Percentiles rank a stretch among this genome's conserved stretches.
phyloP scores from a whole-genome alignment of 1,140 invertebrate genomes.

The Zaprionus inermis region DNA sequence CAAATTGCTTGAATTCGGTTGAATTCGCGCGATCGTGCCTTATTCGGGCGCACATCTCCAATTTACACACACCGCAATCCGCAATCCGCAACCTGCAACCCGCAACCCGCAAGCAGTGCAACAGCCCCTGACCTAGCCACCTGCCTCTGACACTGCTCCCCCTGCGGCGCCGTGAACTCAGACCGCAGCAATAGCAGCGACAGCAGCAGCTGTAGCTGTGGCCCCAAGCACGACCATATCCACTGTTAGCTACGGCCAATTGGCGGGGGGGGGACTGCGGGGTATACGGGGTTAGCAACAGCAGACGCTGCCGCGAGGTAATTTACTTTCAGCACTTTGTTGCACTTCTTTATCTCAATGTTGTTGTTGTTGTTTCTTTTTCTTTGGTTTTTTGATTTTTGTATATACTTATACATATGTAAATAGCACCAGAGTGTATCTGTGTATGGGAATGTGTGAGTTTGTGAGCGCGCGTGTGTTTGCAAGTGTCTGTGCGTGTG shows the following conservation, averaged over 20 bases:
- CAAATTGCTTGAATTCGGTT: neutral
- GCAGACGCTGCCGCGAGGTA: constrained; percentile 17
- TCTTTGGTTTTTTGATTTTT: constrained; percentile 49
- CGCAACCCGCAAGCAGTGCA: constrained; percentile 7
- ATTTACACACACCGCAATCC: constrained; percentile 1
- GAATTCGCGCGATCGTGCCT: constrained; percentile 12
- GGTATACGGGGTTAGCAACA: constrained; percentile 1
- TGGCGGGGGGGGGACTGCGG: neutral
- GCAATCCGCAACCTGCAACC: neutral
- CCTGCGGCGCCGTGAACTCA: neutral
- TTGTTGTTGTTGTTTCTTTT: constrained; percentile 52
- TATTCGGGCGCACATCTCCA: constrained; percentile 16
- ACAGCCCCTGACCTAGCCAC: constrained; percentile 43
- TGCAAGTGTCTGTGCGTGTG: constrained; percentile 12
- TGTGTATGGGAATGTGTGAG: constrained; percentile 18
- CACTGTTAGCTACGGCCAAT: constrained; percentile 6
- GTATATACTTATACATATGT: constrained; percentile 78
- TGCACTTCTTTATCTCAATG: constrained; percentile 74
- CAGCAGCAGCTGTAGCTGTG: constrained; percentile 26
- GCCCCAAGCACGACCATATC: neutral
- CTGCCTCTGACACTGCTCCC: constrained; percentile 16
- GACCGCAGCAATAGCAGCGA: constrained; percentile 16
- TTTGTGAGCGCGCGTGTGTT: constrained; percentile 8
- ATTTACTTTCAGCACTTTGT: constrained; percentile 62
- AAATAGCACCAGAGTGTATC: constrained; percentile 71